Evolutionary conservation across 2,113 vertebrate genomes (phyloP).

Genomic region (Todiramphus saurophagus): DNA sequence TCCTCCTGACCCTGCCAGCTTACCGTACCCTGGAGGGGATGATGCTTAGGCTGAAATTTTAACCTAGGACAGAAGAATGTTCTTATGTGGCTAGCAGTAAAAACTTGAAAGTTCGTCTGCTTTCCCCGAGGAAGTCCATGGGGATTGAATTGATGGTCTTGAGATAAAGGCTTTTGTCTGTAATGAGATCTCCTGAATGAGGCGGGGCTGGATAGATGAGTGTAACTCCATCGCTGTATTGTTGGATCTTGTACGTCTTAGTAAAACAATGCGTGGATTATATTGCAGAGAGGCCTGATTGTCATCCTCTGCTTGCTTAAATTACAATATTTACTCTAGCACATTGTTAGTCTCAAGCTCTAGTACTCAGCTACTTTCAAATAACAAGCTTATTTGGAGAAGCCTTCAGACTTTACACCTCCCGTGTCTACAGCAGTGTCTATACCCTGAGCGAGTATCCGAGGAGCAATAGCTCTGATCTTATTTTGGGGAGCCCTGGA

Average conservation of each 20-base stretch:
- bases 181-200: neutral
- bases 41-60: neutral
- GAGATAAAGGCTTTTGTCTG: neutral
- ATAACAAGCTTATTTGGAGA: neutral
- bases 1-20: neutral
- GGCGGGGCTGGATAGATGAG: neutral
- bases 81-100: neutral
- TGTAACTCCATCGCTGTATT: neutral
- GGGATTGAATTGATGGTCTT: neutral
- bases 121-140: neutral
- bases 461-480: neutral
- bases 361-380: neutral
- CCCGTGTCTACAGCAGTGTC: neutral
- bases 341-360: neutral
- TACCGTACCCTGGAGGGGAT: accelerated
- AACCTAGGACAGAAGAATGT: neutral
- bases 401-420: neutral
- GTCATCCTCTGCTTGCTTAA: neutral
- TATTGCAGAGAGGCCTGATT: neutral
- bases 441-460: accelerated
- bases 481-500: accelerated
- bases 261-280: neutral
- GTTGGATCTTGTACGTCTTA: neutral
- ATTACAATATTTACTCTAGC: neutral
- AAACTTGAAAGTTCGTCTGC: neutral